Evolutionary conservation across 2,888 invertebrate genomes (phyloP).

Genomic region (Monopis laevigella): DNA sequence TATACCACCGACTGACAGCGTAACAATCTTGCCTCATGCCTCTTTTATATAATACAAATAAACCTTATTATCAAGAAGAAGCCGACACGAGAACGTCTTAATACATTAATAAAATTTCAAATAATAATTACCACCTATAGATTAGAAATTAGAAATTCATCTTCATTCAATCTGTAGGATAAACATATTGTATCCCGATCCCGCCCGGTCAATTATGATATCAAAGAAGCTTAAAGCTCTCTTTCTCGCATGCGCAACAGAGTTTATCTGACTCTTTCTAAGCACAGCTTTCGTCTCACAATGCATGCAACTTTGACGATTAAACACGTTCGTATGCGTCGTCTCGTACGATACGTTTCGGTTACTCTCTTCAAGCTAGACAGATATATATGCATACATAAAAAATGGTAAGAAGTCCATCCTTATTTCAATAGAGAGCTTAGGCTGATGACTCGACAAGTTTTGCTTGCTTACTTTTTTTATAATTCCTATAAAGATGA

Average conservation of each 20-base stretch:
- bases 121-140: too few species aligned
- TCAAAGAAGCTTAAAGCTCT: constrained; percentile 48
- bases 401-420: constrained; percentile 34
- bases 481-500: too few species aligned
- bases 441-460: constrained; percentile 40
- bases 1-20: too few species aligned
- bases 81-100: too few species aligned
- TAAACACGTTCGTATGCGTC: constrained; percentile 64
- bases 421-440: constrained; percentile 34
- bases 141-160: too few species aligned
- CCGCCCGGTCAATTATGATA: constrained; percentile 53
- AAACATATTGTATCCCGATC: constrained; percentile 46
- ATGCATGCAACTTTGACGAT: constrained; percentile 47
- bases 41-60: too few species aligned
- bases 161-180: constrained; percentile 47
- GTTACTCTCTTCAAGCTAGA: constrained; percentile 18
- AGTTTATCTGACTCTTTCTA: constrained; percentile 34
- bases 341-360: constrained; percentile 52
- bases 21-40: too few species aligned
- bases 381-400: constrained; percentile 13
- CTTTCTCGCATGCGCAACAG: constrained; percentile 29
- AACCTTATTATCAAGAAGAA: too few species aligned
- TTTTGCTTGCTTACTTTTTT: too few species aligned
- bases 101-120: too few species aligned
- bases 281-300: constrained; percentile 33